Evolutionary conservation across 2,888 invertebrate species (phyloP).

Genomic region (Troides aeacus): DNA sequence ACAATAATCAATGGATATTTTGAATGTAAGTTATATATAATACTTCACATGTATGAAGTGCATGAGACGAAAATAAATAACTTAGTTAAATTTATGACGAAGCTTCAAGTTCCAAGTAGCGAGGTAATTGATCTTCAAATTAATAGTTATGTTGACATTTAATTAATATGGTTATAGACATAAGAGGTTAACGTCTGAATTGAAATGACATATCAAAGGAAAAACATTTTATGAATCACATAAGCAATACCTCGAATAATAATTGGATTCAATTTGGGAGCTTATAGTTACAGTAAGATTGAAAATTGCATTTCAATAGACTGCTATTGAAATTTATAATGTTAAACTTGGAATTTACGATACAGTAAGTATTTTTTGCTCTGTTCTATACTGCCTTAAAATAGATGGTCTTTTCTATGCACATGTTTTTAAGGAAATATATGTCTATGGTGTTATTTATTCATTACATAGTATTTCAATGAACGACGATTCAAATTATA

Average conservation of each 20-base stretch:
- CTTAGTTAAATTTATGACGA: not conserved
- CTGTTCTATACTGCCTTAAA: no score
- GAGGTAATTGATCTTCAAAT: not conserved
- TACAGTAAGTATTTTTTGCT: no score
- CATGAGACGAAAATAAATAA: not conserved
- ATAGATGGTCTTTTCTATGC: no score
- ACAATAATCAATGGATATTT: no score
- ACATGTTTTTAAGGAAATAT: no score
- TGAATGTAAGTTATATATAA: no score
- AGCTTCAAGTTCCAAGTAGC: not conserved
- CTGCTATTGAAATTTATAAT: not conserved
- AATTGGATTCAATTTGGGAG: not conserved
- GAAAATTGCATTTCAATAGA: not conserved
- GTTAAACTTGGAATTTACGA: not conserved
- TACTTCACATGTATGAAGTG: not conserved
- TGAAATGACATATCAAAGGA: not conserved
- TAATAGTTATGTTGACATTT: not conserved
- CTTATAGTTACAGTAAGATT: not conserved
- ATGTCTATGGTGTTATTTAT: no score
- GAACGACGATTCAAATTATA: no score
- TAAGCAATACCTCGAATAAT: not conserved
- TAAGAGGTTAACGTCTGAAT: not conserved
- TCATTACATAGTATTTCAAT: no score
- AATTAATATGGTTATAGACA: not conserved
- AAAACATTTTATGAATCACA: not conserved